Evolutionary conservation across 2,888 invertebrate species (phyloP).

Genomic region (Ischnura elegans): DNA sequence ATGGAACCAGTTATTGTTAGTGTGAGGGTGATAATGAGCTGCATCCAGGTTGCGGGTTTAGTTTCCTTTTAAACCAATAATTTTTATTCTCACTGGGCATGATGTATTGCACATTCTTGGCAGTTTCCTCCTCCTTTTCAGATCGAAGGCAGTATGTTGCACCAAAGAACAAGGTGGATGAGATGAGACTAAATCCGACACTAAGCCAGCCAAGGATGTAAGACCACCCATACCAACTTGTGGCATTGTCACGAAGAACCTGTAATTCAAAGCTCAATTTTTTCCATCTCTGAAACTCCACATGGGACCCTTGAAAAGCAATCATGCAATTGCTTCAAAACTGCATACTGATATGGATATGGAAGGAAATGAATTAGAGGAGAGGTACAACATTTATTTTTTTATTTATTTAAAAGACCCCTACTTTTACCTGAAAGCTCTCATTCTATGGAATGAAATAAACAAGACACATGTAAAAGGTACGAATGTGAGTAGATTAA

Average conservation of each 20-base stretch:
- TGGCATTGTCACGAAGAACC: slow-evolving; percentile 87
- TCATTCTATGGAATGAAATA: too few species aligned
- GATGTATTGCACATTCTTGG: slow-evolving; percentile 91
- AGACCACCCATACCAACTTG: slow-evolving; percentile 91
- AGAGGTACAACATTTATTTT: too few species aligned
- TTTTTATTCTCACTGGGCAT: slow-evolving; percentile 87
- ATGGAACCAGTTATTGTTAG: slow-evolving; percentile 39
- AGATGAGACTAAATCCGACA: slow-evolving; percentile 87
- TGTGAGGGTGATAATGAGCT: not conserved
- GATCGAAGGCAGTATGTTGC: slow-evolving; percentile 88
- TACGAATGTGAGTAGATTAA: too few species aligned
- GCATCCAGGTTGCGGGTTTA: not conserved
- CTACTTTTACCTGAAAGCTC: too few species aligned
- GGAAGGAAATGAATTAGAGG: not conserved
- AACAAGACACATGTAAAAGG: too few species aligned
- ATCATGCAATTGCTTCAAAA: not conserved
- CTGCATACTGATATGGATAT: not conserved
- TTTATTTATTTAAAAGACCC: too few species aligned
- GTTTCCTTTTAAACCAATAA: not conserved
- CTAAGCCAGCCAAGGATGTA: slow-evolving; percentile 92
- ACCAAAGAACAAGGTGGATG: slow-evolving; percentile 88
- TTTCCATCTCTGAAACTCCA: not conserved
- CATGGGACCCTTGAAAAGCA: not conserved
- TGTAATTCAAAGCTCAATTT: slow-evolving; percentile 74
- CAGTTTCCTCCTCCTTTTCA: slow-evolving; percentile 87